Base-by-base conservation (phyloP, 2,888 invertebrate genomes). In the Stenurella melanura region DNA sequence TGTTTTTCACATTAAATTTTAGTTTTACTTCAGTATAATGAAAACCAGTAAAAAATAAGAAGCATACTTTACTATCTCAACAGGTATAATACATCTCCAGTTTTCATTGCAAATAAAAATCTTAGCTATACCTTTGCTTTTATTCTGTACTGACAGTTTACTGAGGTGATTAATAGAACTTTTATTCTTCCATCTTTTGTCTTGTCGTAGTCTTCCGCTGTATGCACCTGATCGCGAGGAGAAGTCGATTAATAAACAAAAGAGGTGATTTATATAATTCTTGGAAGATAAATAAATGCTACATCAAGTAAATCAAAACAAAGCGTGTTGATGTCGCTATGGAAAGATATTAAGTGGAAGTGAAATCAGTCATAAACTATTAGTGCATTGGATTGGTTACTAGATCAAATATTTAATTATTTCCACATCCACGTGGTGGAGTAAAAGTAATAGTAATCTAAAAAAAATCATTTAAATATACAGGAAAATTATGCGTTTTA, bases 161-260 rank as follows among this genome's bases (percentile, higher is more conserved):
- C 50, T 12, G 50, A n/a, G n/a, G n/a, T 50, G 50, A 50, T 50
- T 50, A 50, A 50, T 50, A 42, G 50, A n/a, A 50, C 50, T n/a
- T 15, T 50, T 50, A 5, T 50, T 50, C n/a, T n/a, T 15, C n/a
- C 50, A 7, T 15, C 50, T 50, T 50, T 50, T 50, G n/a, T 50
- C 0, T n/a, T 50, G 50, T 50, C 50, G 9, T 4, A 50, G 50
- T n/a, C 12, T 11, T 50, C 50, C 50, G 12, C 15, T 50, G 15
- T 15, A 50, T 50, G n/a, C 50, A 50, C n/a, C 50, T 50, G 50
- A n/a, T 50, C 50, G n/a, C 15, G 50, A n/a, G n/a, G 12, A 50
- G n/a, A 50, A 50, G n/a, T 50, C 50, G 50, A 50, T 50, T n/a
- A n/a, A 7, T 50, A n/a, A 50, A n/a, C 2, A n/a, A 50, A 50